phyloP scores from a whole-genome alignment of 2,888 invertebrate species.

The Watsonalla binaria region DNA sequence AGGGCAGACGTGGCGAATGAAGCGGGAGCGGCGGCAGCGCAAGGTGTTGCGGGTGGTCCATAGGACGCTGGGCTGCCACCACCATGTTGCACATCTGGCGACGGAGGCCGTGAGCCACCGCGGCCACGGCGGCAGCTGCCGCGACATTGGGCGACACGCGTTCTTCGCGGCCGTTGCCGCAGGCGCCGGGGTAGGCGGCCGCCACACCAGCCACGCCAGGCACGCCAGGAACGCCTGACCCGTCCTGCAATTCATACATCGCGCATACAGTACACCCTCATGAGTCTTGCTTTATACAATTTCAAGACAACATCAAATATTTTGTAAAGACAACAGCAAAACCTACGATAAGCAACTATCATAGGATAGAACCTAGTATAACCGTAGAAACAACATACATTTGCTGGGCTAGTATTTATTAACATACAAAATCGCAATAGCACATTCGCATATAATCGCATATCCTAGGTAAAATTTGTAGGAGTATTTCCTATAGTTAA shows the following conservation, averaged over 20 bases:
- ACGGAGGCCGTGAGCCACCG: conserved; percentile 90
- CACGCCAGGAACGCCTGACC: conserved; percentile 72
- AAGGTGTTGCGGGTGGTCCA: conserved; percentile 71
- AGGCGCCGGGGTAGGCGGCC: conserved; percentile 26
- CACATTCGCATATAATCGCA: conserved; percentile 38
- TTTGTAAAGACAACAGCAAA: background rate
- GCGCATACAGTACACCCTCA: background rate
- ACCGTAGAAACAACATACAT: conserved; percentile 10
- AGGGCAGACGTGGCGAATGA: conserved; percentile 70
- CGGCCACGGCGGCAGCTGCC: conserved; percentile 90
- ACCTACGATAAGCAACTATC: background rate
- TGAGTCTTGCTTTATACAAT: background rate
- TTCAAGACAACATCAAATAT: background rate
- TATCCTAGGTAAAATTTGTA: too few species aligned
- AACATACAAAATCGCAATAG: conserved; percentile 35
- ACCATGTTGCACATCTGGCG: conserved; percentile 93
- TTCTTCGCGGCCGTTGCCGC: conserved; percentile 77
- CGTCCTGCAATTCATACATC: conserved; percentile 78
- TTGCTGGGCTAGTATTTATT: conserved; percentile 24
- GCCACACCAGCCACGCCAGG: conserved; percentile 78
- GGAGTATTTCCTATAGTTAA: too few species aligned
- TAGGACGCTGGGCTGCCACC: conserved; percentile 74
- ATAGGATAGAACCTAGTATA: background rate
- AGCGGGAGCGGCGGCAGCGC: conserved; percentile 59
- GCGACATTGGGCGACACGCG: conserved; percentile 81